Base-by-base conservation (phyloP, 2,113 vertebrate species). In the Gadus chalcogrammus region DNA sequence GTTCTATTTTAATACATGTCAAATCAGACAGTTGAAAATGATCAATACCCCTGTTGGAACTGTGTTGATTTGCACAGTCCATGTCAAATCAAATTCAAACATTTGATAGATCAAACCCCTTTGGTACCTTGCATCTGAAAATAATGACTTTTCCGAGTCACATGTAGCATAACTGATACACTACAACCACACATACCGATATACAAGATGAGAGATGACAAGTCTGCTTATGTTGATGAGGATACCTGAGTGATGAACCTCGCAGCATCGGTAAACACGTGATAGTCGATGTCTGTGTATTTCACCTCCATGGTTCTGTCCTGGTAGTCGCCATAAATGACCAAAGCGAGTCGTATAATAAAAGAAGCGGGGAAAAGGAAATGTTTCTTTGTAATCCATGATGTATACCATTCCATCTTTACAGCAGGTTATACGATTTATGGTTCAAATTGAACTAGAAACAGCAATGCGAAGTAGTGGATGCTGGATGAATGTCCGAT, bases 221-320 rank as follows among this genome's bases (percentile, higher is more conserved):
- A 55, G 13, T 11, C 9, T 3, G 16, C 12, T 55, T 4, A 35
- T 35, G 4, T 35, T 35, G 31, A 35, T 7, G 31, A 35, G 31
- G 31, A 35, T 35, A 94, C 93, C 93, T 94, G 81, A 0, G 90
- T 87, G 13, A 97, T 79, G 65, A 95, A 93, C 31, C 91, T 89
- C 3, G 97, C 93, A 5, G 94, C 97, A 67, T 98, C 97, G 15
- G 94, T 96, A 84, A 98, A 97, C 13, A 98, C 97, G 9, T 92
- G 93, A 79, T 97, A 99, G 86, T 99, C 97, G 0, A 95, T 72
- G 66, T 99, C 97, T 0, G 97, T 99, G 88, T 94, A 99, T 60
- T 94, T 93, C 28, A 98, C 92, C 15, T 42, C 80, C 93, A 96
- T 90, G 0, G 88, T 91, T 62, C 84, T 73, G 78, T 99, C 97